Evolutionary conservation across 2,113 vertebrate species (phyloP), one percentile per base, ranked within the genome.

Genomic region (Eulemur macaco): DNA sequence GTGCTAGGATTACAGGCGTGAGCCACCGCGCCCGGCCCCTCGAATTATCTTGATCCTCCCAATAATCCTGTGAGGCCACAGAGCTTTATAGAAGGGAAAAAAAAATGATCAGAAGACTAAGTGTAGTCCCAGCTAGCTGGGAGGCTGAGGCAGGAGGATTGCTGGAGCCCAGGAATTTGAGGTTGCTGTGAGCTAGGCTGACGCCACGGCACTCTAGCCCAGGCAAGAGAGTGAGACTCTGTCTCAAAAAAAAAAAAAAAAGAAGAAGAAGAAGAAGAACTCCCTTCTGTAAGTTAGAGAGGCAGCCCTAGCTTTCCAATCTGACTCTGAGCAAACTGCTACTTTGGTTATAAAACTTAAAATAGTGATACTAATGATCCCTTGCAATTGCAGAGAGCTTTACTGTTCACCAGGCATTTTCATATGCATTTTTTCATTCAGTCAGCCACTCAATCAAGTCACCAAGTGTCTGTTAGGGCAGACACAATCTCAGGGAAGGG

Each of bases 331-430:
- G 31, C 21, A 37, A 71, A 58, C 15, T 45, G 23, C 66, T 63
- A 37, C 73, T 89, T 83, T 89, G 20, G 14, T 69, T 71, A 20
- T 45, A 80, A 94, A 74, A 68, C n/a, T 69, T 85, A 37, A 60
- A 93, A 37, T 23, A 58, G 27, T 60, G 25, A 29, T 54, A 78
- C 29, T 27, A n/a, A 37, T n/a, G 13, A 73, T 50, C 56, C 45
- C 47, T 52, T 47, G 39, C 15, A 52, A 31, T 37, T 86, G 34
- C 18, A 76, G 84, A 89, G 23, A 60, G 45, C 18, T 69, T 64
- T 95, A 31, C 82, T 88, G 2, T 78, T 89, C 56, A 14, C 64
- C 54, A 81, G n/a, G 18, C 54, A 91, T 96, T 94, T 88, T 77
- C 89, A 10, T 18, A 45, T 3, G 45, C 31, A 58, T 23, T 42